A percentile compares a stretch with the other conserved stretches of the same genome.
These are phyloP conservation scores for Anhinga anhinga DNA, from an alignment of 2,113 vertebrate species.

Conservation along the genomic window DNA sequence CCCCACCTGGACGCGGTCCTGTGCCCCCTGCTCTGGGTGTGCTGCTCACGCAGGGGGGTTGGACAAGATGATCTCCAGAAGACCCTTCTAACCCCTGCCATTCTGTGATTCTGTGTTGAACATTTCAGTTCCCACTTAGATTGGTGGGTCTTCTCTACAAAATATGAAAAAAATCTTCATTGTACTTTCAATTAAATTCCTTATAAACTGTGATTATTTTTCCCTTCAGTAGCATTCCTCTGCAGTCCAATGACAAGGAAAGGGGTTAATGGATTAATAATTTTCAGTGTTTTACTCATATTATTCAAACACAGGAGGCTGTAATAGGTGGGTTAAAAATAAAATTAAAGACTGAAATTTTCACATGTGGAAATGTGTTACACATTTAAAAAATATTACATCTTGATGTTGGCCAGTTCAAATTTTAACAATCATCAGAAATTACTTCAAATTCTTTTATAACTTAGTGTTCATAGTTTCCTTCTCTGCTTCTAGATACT, in stretches of 20 bases:
- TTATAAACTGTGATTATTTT: background rate
- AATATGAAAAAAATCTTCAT: background rate
- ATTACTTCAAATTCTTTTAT: background rate
- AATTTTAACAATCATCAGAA: background rate
- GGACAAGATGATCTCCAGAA: too few species aligned
- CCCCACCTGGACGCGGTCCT: too few species aligned
- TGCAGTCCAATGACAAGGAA: background rate
- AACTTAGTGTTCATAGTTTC: background rate
- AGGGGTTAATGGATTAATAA: background rate
- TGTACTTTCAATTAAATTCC: background rate
- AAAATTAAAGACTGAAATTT: background rate
- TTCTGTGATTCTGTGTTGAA: background rate
- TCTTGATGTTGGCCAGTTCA: background rate
- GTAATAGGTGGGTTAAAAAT: background rate
- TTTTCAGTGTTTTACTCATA: background rate
- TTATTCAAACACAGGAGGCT: background rate
- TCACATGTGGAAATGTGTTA: rapidly evolving
- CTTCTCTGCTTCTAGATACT: background rate
- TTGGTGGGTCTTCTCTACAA: background rate
- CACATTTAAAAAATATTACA: background rate
- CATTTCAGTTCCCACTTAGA: background rate
- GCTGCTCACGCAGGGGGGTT: too few species aligned
- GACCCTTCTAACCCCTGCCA: too few species aligned
- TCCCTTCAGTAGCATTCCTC: background rate
- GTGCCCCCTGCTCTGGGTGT: too few species aligned